Conservation (phyloP, 2,888 invertebrate species). For the Steinernema scapterisci region DNA sequence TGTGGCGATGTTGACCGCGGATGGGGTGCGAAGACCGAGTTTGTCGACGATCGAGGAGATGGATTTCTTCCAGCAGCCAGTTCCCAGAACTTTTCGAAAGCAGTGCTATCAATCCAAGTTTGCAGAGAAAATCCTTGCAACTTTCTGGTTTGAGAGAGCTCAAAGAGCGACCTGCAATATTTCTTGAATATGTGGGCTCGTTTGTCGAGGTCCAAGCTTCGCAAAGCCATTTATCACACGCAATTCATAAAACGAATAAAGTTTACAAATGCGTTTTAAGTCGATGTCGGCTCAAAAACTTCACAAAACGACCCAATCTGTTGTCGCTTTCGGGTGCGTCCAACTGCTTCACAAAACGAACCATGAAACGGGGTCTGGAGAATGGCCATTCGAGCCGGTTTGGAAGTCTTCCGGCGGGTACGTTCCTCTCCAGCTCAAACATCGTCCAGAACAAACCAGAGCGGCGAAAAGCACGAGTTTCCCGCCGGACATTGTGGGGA, state of each 20-base stretch:
- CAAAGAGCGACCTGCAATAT: too few relatives aligned
- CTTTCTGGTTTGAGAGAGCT: not conserved
- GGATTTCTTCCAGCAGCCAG: not conserved
- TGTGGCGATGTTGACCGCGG: not conserved
- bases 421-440: constrained; percentile 38
- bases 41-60: not conserved
- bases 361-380: constrained; percentile 32
- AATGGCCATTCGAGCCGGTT: constrained; percentile 38
- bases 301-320: not conserved
- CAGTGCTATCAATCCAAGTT: not conserved
- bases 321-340: not conserved
- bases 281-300: constrained; percentile 33
- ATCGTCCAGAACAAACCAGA: constrained; percentile 28
- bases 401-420: constrained; percentile 35
- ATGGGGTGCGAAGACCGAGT: not conserved
- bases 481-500: constrained; percentile 3
- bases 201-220: too few relatives aligned
- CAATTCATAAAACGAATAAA: not conserved
- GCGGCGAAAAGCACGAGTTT: constrained; percentile 35
- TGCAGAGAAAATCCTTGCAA: too few relatives aligned
- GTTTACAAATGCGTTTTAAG: constrained; percentile 36
- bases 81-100: not conserved
- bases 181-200: too few relatives aligned
- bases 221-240: not conserved
- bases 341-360: constrained; percentile 24